A percentile compares a stretch with the other conserved stretches of the same genome.
phyloP scores from a whole-genome alignment of 2,888 invertebrate species.

The Himalopsyche japonica region DNA sequence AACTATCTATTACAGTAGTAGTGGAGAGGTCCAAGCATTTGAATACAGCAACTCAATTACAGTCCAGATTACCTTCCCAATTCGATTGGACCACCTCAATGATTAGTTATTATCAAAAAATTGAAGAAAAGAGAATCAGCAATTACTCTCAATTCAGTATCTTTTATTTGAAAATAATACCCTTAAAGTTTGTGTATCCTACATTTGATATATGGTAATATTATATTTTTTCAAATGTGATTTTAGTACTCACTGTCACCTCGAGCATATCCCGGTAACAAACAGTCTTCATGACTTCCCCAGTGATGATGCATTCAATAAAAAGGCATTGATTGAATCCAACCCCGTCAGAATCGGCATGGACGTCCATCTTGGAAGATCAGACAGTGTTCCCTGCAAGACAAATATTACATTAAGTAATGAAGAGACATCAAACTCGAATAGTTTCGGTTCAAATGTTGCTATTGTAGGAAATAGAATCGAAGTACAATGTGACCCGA shows the following conservation, averaged over 20 bases:
- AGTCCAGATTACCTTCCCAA: no score
- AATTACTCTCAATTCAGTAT: no score
- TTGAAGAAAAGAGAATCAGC: no score
- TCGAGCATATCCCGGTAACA: neutral
- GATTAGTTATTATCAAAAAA: no score
- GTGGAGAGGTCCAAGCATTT: no score
- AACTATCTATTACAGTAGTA: no score
- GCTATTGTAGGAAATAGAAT: conserved; percentile 86
- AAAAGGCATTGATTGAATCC: conserved; percentile 3
- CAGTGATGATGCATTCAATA: conserved; percentile 15
- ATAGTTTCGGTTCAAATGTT: conserved; percentile 81
- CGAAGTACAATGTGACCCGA: conserved; percentile 64
- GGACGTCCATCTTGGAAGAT: conserved; percentile 25
- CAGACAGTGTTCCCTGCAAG: conserved; percentile 29
- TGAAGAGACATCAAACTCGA: conserved; percentile 56
- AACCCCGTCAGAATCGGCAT: conserved; percentile 32
- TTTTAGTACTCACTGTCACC: neutral
- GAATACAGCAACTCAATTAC: no score
- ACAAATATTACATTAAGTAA: conserved; percentile 21
- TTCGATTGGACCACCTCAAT: no score
- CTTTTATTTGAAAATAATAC: no score
- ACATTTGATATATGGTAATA: no score
- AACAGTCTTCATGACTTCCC: neutral
- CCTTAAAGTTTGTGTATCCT: no score
- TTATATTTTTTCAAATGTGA: no score